These are phyloP conservation scores for Chouioia cunea DNA, from an alignment of 2,888 invertebrate species.

Conservation along the genomic window DNA sequence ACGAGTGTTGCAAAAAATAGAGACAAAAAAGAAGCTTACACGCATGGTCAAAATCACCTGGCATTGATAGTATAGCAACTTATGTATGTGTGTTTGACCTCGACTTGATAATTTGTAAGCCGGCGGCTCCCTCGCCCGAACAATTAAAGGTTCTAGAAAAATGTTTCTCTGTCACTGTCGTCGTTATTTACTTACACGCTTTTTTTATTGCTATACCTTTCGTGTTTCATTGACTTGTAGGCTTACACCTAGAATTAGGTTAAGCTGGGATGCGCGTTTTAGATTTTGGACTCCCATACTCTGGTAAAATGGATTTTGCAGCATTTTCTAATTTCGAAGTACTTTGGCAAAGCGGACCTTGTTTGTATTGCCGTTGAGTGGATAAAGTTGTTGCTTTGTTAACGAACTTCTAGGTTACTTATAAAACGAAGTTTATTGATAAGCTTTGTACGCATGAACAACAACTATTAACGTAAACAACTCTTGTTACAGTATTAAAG, in stretches of 20 bases:
- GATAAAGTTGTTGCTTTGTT: too few species aligned
- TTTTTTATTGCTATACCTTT: background rate
- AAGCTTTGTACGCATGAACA: too few species aligned
- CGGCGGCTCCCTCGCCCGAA: conserved; percentile 15
- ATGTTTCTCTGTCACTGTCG: conserved; percentile 12
- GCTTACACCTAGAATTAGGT: conserved; percentile 36
- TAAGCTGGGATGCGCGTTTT: conserved; percentile 28
- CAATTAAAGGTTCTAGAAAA: conserved; percentile 43
- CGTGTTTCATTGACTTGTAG: background rate
- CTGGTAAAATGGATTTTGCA: conserved; percentile 6
- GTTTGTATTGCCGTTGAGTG: too few species aligned
- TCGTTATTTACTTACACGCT: background rate
- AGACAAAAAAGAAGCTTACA: conserved; percentile 9
- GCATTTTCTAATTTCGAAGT: conserved; percentile 28
- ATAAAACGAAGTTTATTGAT: too few species aligned
- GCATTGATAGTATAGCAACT: background rate
- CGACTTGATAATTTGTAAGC: conserved; percentile 40
- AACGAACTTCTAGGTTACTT: too few species aligned
- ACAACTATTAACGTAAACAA: too few species aligned
- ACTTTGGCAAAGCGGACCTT: conserved; percentile 10
- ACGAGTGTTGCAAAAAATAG: too few species aligned
- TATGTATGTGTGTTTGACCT: conserved; percentile 10
- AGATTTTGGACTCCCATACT: background rate
- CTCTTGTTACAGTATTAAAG: too few species aligned
- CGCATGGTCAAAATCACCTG: conserved; percentile 29